Base-by-base conservation (phyloP, 2,113 vertebrate genomes). In the Lipophrys pholis region DNA sequence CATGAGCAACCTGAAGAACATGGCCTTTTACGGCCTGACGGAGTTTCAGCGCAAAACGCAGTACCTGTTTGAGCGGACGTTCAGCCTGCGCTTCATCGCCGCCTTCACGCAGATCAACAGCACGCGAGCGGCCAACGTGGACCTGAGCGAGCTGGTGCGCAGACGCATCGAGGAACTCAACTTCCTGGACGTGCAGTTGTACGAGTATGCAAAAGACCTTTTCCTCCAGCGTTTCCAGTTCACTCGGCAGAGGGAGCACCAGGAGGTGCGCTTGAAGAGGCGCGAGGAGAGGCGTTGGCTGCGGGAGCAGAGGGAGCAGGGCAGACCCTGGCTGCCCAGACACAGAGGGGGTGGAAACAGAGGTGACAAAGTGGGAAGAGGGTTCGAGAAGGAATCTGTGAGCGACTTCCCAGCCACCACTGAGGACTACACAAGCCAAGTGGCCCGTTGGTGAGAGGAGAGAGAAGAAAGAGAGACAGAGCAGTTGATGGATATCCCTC, bases 1-100 rank as follows among this genome's bases (percentile, higher is more conserved):
- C 65, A 98, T 96, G 91, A 96, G 81, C 94, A 99, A 99, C 92
- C 88, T 99, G 73, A 98, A 97, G 92, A 97, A 97, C 89, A 99
- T 99, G 97, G 97, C 97, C 40, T 99, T 99, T 93, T 99, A 96
- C 0, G 97, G 97, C 50, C 95, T 99, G 73, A 99, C 97, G 0
- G 97, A 99, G 76, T 99, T 98, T 84, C 97, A 99, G 88, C 94
- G 97, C 89, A 99, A 99, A 93, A 99, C 97, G 0, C 97, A 99
- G 81, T 98, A 97, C 91, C 94, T 99, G 88, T 99, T 99, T 54
- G 97, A 99, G 93, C 96, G 96, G 93, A 99, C 97, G 92, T 99
- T 99, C 93, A 96, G 91, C 90, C 95, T 99, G 86, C 95, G 95
- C 78, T 99, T 99, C 92, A 98, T 99, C 84, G 93, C 97, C 4